These are phyloP conservation scores for Phycodurus eques DNA, from an alignment of 2,113 vertebrate genomes.

Conservation along the genomic window DNA sequence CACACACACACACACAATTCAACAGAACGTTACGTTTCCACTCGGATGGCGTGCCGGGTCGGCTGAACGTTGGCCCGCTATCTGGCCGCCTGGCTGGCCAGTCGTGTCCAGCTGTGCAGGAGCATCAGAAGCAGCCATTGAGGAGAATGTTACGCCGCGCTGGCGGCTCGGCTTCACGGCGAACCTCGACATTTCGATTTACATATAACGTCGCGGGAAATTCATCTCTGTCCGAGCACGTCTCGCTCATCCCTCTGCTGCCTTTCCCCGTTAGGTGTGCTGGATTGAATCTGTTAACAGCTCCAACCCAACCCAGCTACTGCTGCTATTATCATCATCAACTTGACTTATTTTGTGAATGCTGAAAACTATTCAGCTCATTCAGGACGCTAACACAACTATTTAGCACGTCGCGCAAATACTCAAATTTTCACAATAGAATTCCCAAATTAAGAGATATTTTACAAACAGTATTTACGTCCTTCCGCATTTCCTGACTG, in stretches of 20 bases:
- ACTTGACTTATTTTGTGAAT: background rate
- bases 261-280: background rate
- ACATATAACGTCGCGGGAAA: background rate
- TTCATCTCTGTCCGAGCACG: background rate
- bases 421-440: too few species aligned
- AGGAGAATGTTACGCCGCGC: conserved; percentile 40
- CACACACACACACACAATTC: background rate
- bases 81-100: background rate
- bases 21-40: conserved; percentile 12
- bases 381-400: too few species aligned
- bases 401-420: too few species aligned
- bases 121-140: conserved; percentile 29
- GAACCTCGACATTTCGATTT: conserved; percentile 29
- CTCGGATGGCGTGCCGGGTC: conserved; percentile 32
- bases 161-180: conserved; percentile 52
- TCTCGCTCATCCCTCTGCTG: background rate
- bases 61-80: conserved; percentile 23
- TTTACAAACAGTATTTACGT: too few species aligned
- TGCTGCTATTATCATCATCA: background rate
- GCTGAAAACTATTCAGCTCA: background rate
- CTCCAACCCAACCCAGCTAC: background rate
- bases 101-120: conserved; percentile 30
- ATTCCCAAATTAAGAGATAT: too few species aligned
- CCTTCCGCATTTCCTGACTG: too few species aligned
- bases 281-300: background rate